Conservation (phyloP, 2,888 invertebrate species). For the Meiosimyza decipiens region DNA sequence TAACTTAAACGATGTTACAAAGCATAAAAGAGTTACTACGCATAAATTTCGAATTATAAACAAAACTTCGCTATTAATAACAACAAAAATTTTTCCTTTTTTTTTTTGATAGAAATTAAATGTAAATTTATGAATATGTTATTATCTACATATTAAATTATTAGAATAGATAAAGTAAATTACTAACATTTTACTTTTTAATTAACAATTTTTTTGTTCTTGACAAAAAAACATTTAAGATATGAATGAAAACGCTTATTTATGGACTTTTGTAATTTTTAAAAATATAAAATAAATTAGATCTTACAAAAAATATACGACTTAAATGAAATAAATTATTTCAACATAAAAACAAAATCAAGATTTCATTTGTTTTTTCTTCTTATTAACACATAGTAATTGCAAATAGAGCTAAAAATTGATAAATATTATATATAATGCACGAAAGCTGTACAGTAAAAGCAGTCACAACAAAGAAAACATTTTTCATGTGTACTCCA, state of each 20-base stretch:
- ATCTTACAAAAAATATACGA: too few relatives aligned
- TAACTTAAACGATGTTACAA: slow-evolving; percentile 13
- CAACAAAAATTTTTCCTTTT: not conserved
- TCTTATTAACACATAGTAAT: too few relatives aligned
- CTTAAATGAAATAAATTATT: too few relatives aligned
- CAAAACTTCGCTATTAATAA: slow-evolving; percentile 1
- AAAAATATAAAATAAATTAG: slow-evolving; percentile 5
- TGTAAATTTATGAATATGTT: slow-evolving; percentile 3
- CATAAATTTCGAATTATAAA: not conserved
- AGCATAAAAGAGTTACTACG: slow-evolving; percentile 3
- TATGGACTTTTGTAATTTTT: slow-evolving; percentile 37
- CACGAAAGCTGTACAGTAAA: too few relatives aligned
- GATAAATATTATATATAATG: too few relatives aligned
- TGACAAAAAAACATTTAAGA: slow-evolving; percentile 19
- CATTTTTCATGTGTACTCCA: too few relatives aligned
- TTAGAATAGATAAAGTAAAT: slow-evolving; percentile 8
- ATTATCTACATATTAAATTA: not conserved
- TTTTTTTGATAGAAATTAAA: not conserved
- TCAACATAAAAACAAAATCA: too few relatives aligned
- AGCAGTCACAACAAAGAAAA: too few relatives aligned
- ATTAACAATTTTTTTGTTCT: slow-evolving; percentile 4
- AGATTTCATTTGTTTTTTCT: too few relatives aligned
- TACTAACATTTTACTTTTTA: slow-evolving; percentile 17
- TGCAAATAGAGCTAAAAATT: too few relatives aligned
- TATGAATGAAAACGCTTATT: slow-evolving; percentile 39